Conservation (phyloP, 2,797 vertebrate species). For the Lophius americanus region DNA sequence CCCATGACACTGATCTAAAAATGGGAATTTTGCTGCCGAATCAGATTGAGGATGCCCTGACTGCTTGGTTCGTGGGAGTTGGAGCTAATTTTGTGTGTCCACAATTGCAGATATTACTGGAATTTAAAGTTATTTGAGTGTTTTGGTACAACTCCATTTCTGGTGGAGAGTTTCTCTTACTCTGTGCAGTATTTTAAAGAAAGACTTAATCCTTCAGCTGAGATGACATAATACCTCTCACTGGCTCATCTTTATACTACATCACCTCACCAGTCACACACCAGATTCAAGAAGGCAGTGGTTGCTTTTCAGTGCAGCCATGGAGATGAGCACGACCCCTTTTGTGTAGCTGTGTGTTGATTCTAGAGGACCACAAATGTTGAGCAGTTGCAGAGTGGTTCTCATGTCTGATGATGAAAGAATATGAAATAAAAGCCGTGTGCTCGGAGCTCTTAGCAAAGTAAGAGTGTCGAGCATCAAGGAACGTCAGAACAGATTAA, state of each 20-base stretch:
- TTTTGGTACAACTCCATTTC: slow-evolving; percentile 23
- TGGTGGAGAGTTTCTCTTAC: slow-evolving; percentile 28
- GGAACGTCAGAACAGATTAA: slow-evolving; percentile 75
- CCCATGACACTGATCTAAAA: slow-evolving; percentile 23
- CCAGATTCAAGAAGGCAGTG: slow-evolving; percentile 48
- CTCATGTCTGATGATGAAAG: slow-evolving; percentile 67
- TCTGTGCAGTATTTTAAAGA: slow-evolving; percentile 29
- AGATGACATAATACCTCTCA: slow-evolving; percentile 42
- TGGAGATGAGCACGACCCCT: slow-evolving; percentile 40
- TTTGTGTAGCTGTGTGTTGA: slow-evolving; percentile 36
- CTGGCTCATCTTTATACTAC: slow-evolving; percentile 33
- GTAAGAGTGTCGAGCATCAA: slow-evolving; percentile 64
- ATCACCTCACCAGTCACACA: slow-evolving; percentile 38
- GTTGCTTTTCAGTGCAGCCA: slow-evolving; percentile 32
- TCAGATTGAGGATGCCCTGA: slow-evolving; percentile 35
- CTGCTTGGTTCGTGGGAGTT: slow-evolving; percentile 18
- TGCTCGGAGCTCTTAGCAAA: slow-evolving; percentile 53
- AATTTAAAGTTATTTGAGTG: slow-evolving; percentile 59
- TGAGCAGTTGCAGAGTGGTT: slow-evolving; percentile 43
- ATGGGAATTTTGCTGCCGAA: slow-evolving; percentile 22
- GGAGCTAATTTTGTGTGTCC: slow-evolving; percentile 28
- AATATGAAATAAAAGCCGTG: slow-evolving; percentile 73
- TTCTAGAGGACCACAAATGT: slow-evolving; percentile 47
- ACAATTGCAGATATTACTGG: slow-evolving; percentile 44
- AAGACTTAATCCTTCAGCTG: slow-evolving; percentile 46